Evolutionary conservation across 2,113 vertebrate species (phyloP), one percentile per base, ranked within the genome.

Genomic region (Pithys albifrons): DNA sequence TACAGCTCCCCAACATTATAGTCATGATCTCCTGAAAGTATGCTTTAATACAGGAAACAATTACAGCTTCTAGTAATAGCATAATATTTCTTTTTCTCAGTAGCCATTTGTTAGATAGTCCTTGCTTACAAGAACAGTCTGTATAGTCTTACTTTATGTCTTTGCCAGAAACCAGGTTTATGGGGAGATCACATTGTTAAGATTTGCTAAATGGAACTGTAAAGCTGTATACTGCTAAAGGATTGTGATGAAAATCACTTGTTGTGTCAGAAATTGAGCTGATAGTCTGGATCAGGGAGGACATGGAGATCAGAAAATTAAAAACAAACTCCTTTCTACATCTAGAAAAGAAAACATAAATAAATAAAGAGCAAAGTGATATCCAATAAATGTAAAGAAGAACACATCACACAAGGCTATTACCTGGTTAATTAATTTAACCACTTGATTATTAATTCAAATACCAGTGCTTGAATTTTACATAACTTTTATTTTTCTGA

Each of bases 381-480:
- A 61, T 70, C 3, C 16, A 37, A 3, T 22, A 7, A 61, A 43
- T 29, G 13, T 29, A 46, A 74, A 64, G 11, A 62, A 46, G 6
- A 33, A 15, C 48, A 79, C 70, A 2, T n/a, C 43, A 46, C 10
- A 27, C 10, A 29, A 35, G 2, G 1, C 3, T 48, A 43, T 49
- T 9, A 49, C 5, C 11, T 54, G 7, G 10, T 15, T 43, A 43
- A 15, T 43, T 43, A 43, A 43, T 15, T 43, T 43, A 43, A 43
- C 15, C 14, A 41, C 41, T 15, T 43, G 41, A 15, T 59, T 49
- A 65, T 59, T 19, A 55, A 85, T 85, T 59, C 37, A 66, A 66
- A 37, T 41, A 52, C 3, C 6, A 55, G 3, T 46, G 12, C 7
- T 69, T 0, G 0, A 6, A 11, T 14, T 51, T n/a, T 89, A 6